phyloP scores from a whole-genome alignment of 2,113 vertebrate species.

The Nyctereutes procyonoides region DNA sequence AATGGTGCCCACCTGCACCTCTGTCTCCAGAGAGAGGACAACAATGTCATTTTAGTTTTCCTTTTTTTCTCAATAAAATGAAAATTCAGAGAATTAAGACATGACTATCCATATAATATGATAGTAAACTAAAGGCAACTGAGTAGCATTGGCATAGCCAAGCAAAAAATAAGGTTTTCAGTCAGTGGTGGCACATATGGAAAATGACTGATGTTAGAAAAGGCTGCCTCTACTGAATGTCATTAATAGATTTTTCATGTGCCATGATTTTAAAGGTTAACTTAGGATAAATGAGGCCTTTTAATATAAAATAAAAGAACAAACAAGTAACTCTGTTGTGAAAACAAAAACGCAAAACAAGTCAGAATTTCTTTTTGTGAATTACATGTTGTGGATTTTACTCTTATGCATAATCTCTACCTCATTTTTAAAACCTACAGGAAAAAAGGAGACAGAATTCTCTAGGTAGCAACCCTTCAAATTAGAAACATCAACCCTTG shows the following conservation, averaged over 20 bases:
- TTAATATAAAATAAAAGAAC: not conserved
- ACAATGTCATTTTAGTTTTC: not conserved
- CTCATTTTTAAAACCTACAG: not conserved
- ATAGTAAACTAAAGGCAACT: not conserved
- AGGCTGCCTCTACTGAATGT: not conserved
- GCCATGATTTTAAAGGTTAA: constrained; percentile 2
- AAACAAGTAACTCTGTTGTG: not conserved
- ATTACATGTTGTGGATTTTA: not conserved
- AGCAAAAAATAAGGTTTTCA: not conserved
- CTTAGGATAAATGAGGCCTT: not conserved
- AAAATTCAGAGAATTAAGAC: not conserved
- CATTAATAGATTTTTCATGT: not conserved
- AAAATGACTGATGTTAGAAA: not conserved
- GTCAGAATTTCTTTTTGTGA: not conserved
- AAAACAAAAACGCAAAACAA: not conserved
- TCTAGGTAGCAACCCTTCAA: not conserved
- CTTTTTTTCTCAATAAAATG: not conserved
- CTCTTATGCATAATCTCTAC: not conserved
- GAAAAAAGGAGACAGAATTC: not conserved
- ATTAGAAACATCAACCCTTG: not conserved
- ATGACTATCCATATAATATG: not conserved
- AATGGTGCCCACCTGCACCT: not conserved
- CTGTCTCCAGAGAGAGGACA: not conserved
- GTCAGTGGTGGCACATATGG: not conserved
- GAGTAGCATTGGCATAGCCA: not conserved